Conservation (phyloP, 2,113 vertebrate species). For the Oryctolagus cuniculus region mOryCun1.1 NC_091435.1:61731501-61732000, state of each 20-base stretch:
- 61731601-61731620: background rate
- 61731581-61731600: background rate
- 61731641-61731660: background rate
- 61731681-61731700: background rate
- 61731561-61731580: background rate
- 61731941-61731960: background rate
- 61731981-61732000: background rate
- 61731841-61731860: background rate
- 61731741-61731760: background rate
- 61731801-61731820: background rate
- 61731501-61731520: background rate
- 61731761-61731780: background rate
- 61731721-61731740: background rate
- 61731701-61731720: background rate
- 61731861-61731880: background rate
- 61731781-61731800: background rate
- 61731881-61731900: background rate
- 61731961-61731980: background rate
- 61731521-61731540: slow-evolving; percentile 20
- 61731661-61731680: background rate
- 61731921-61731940: background rate
- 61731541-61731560: background rate
- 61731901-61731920: background rate
- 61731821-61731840: background rate
- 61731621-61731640: background rate